Evolutionary conservation across 2,888 invertebrate species (phyloP), one percentile per base, ranked within the genome.

Genomic region (Laspeyria flexula): DNA sequence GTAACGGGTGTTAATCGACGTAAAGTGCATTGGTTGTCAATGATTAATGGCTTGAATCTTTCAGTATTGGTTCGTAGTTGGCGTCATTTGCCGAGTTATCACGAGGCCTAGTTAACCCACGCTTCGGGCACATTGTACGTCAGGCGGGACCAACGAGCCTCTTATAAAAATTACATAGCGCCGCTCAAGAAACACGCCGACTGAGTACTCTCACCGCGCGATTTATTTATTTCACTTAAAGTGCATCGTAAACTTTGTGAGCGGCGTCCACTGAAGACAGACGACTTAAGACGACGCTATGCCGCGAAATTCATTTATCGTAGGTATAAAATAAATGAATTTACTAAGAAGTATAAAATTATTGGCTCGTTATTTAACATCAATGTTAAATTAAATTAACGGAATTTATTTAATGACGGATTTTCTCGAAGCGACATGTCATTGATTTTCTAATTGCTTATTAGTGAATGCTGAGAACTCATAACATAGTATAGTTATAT

Each of bases 141-240:
- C 85, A 84, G 77, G 63, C 58, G 70, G 72, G 72, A 75, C 76
- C 75, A 67, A 71, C 64, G 38, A 72, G 76, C 70, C 79, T 79
- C 79, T 77, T 77, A 77, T 74, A 81, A 79, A 86, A 87, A 86
- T 86, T 85, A 83, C 71, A 81, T 72, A 75, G 73, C 62, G 58
- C 74, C 63, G 63, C 55, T 62, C 65, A 54, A 57, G 55, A 63
- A 16, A 7, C 37, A 23, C 29, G 30, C 31, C 31, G 23, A 71
- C 65, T 60, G 65, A 77, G 68, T 62, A 73, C 74, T 66, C 54
- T 65, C 62, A 67, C 71, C 37, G 71, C 37, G 71, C 83, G 86
- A 88, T 87, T 88, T 88, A 89, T 89, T 86, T 87, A 86, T 86
- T 87, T 88, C 87, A 86, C 86, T 85, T 88, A 83, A 80, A 84